Base-by-base conservation (phyloP, 2,113 vertebrate species). In the Oxyura jamaicensis region DNA sequence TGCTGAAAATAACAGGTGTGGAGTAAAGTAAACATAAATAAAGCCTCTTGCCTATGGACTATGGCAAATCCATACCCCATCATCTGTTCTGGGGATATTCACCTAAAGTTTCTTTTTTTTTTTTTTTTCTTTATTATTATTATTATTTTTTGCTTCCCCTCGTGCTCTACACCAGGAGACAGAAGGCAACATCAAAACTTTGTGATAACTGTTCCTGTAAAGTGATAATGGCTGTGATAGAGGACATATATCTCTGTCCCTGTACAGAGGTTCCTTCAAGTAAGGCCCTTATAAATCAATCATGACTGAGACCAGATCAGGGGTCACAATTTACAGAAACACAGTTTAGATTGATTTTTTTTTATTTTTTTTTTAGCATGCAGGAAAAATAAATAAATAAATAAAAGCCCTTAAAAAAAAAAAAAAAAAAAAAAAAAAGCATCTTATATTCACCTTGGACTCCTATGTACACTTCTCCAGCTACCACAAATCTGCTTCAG, bases 21-120 rank as follows among this genome's bases (percentile, higher is more conserved):
- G 22, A 39, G n/a, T 80, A 46, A 0, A 56, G n/a, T 36, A 35
- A 48, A 78, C 13, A 16, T 8, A 50, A 59, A 55, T 13, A 44
- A 44, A 73, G 0, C 2, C 13, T 65, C 52, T 48, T 73, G 13
- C 11, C 6, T 46, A 1, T 11, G 19, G 46, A 42, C 7, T 13
- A 33, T 10, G 23, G 50, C 15, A 39, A 68, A 11, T 73, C 81
- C 20, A 42, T 7, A 31, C 18, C 13, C 13, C 72, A 65, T 67
- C 1, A 8, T 6, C 26, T 33, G 9, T 0, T 5, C 68, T 10
- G 6, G n/a, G 44, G 66, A 31, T 28, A 6, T 19, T 4, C 4
- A 39, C 63, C 84, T 53, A 31, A 41, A 67, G 42, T 5, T 39
- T 28, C 16, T 48, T 63, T n/a, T 31, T 16, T 13, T 48, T 10